Percentiles rank a stretch among this genome's conserved stretches.
Conservation (phyloP, 1,140 invertebrate species). For the Drosophila yakuba region DNA sequence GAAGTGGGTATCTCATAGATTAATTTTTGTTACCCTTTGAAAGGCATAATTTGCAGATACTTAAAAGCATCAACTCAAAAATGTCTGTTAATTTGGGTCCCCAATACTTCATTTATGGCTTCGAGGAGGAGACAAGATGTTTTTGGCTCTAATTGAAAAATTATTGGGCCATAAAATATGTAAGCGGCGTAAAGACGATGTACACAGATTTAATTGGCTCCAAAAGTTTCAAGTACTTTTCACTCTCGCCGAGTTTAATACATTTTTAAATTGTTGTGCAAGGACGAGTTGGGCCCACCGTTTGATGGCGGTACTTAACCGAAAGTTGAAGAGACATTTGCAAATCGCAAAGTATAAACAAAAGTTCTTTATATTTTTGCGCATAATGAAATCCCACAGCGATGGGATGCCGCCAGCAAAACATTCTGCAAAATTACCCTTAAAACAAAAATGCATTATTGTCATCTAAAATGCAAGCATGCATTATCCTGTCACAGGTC, state of each 20-base stretch:
- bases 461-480: constrained; percentile 84
- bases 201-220: constrained; percentile 74
- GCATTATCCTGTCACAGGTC: constrained; percentile 84
- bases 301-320: constrained; percentile 30
- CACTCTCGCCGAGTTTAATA: constrained; percentile 43
- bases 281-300: constrained; percentile 28
- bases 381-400: constrained; percentile 70
- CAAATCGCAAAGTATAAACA: constrained; percentile 64
- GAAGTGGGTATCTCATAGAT: no score
- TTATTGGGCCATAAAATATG: constrained; percentile 81
- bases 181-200: constrained; percentile 64
- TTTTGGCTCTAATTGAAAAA: constrained; percentile 74
- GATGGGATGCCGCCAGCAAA: constrained; percentile 33
- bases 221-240: constrained; percentile 72
- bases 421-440: constrained; percentile 82
- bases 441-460: constrained; percentile 84
- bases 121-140: constrained; percentile 54
- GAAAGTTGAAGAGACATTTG: constrained; percentile 35
- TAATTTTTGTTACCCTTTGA: constrained; percentile 41
- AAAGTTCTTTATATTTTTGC: constrained; percentile 71
- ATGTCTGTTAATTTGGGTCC: constrained; percentile 45
- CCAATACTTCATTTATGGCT: constrained; percentile 75
- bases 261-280: constrained; percentile 70
- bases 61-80: constrained; percentile 47
- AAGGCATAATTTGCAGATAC: constrained; percentile 80